Percentiles rank a stretch among this genome's conserved stretches.
Conservation (phyloP, 2,888 invertebrate genomes). For the Molorchus minor region DNA sequence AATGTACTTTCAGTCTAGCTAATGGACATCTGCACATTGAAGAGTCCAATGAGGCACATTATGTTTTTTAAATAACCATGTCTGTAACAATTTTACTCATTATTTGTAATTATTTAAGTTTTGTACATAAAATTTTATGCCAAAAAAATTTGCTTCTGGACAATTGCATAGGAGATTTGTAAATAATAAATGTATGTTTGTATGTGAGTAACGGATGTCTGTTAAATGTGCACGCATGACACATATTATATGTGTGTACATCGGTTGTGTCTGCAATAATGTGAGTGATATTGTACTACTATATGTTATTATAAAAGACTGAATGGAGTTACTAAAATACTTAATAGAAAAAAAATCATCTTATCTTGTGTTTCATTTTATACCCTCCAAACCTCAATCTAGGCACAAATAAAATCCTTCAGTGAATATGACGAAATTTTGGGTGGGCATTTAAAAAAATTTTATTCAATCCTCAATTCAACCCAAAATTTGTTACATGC, state of each 20-base stretch:
- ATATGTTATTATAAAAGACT: constrained; percentile 65
- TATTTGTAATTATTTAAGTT: constrained; percentile 48
- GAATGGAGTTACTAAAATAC: constrained; percentile 65
- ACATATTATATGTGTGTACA: constrained; percentile 64
- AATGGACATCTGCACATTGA: constrained; percentile 54
- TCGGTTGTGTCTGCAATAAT: constrained; percentile 64
- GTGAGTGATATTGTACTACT: constrained; percentile 64
- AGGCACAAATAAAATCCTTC: too few species aligned
- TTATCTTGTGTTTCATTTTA: constrained; percentile 29
- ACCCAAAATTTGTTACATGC: too few species aligned
- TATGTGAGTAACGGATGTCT: constrained; percentile 47
- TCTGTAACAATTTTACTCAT: constrained; percentile 39
- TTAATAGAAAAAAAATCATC: constrained; percentile 53
- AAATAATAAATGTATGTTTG: constrained; percentile 57
- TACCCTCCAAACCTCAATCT: background rate
- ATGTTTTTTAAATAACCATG: constrained; percentile 36
- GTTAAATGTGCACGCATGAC: constrained; percentile 59
- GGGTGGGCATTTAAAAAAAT: too few species aligned
- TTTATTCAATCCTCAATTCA: too few species aligned
- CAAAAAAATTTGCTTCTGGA: constrained; percentile 55
- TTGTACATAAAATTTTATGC: constrained; percentile 52
- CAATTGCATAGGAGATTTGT: constrained; percentile 59
- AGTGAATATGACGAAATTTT: too few species aligned
- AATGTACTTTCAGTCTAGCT: constrained; percentile 49
- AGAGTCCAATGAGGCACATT: constrained; percentile 50